Conservation (phyloP, 2,888 invertebrate species). For the Cantharis rufa region DNA sequence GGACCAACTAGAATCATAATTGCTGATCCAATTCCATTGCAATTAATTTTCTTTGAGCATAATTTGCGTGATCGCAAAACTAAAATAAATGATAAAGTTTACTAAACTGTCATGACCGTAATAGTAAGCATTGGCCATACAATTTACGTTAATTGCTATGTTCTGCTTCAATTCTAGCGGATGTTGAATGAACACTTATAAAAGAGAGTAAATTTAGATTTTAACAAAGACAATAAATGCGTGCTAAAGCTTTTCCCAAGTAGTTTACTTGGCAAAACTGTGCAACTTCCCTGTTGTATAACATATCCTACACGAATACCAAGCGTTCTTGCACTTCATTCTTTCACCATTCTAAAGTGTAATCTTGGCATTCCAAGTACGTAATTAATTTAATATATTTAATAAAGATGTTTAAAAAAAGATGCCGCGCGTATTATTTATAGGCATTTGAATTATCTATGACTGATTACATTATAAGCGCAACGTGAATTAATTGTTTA, state of each 20-base stretch:
- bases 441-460: background rate
- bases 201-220: slow-evolving; percentile 6
- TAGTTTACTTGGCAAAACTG: slow-evolving; percentile 5
- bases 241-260: slow-evolving; percentile 6
- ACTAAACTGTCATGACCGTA: slow-evolving; percentile 19
- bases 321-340: background rate
- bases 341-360: background rate
- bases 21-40: background rate
- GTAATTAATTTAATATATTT: background rate
- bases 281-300: slow-evolving; percentile 10
- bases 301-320: slow-evolving; percentile 6
- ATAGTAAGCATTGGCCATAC: slow-evolving; percentile 18
- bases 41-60: background rate
- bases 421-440: background rate
- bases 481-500: background rate
- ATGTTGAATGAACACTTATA: slow-evolving; percentile 13
- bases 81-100: background rate
- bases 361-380: background rate
- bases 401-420: background rate
- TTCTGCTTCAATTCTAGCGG: slow-evolving; percentile 19
- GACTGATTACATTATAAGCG: background rate
- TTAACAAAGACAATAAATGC: background rate
- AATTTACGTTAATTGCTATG: slow-evolving; percentile 21
- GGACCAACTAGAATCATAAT: background rate
- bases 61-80: background rate